Base-by-base conservation (phyloP, 2,797 vertebrate genomes). In the Megaceryle alcyon region DNA sequence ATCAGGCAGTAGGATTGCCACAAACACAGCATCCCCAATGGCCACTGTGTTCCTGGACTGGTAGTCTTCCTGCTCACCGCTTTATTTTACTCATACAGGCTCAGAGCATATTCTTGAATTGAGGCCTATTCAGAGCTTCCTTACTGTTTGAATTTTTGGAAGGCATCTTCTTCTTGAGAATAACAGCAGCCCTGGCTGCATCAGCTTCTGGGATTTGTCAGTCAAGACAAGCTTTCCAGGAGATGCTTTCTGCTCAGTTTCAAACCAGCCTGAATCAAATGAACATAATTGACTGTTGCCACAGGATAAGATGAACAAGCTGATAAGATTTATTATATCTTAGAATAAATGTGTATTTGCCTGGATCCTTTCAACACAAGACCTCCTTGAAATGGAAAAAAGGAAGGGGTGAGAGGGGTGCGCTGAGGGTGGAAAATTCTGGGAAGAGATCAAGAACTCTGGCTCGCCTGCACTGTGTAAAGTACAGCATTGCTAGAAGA, bases 241-340 rank as follows among this genome's bases (percentile, higher is more conserved):
- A 88, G 77, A 49, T 2, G 11, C 43, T 93, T 82, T 94, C 94
- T 97, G 94, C 78, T 90, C 92, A 86, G 37, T 86, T 92, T 97
- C 92, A 96, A 96, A 90, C 39, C 63, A 86, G 39, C 53, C 63
- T 56, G 83, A 96, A 73, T 88, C 83, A 86, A 92, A 65, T 92
- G 65, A 90, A 73, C 0, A 0, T 94, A 96, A 95, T 77, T 94
- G 90, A 90, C 88, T 88, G 65, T 94, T 94, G 73, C 79, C 83
- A 80, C 63, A 73, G 92, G 83, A 85, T 77, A 85, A 94, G 93
- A 97, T 96, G 94, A 96, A 88, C 86, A 95, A 92, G 78, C 81
- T 92, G 94, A 93, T 96, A 96, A 96, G 81, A 90, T 90, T 93
- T 96, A 94, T 95, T 88, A 2, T 85, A 88, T 90, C 92, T 95